Base-by-base conservation (phyloP, 2,797 vertebrate species). In the Alectoris magna region DNA sequence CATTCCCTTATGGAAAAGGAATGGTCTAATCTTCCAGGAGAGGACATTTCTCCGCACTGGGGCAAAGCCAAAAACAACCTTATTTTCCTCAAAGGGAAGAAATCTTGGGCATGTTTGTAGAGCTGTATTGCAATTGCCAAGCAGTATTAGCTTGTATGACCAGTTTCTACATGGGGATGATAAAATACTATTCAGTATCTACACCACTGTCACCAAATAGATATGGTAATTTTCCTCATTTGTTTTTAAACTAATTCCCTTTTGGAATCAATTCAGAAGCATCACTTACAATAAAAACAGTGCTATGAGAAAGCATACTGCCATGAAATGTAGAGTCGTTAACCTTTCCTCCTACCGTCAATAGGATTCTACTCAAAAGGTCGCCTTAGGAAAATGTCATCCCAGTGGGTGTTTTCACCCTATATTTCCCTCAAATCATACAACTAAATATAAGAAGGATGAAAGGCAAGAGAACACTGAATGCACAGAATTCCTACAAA, bases 231-330 rank as follows among this genome's bases (percentile, higher is more conserved):
- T 91, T 78, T 84, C 49, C 49, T 88, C 15, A 51, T 51, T 67
- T 81, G 51, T 59, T 86, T 94, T 94, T 78, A 84, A 88, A 75
- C 31, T 60, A 83, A 60, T 16, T 83, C 63, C 29, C 41, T 63
- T 78, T 75, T 72, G 17, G 60, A 55, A 84, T 73, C 39, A 66
- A 14, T 56, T 81, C 79, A 75, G 75, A 81, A 92, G 51, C 46
- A 68, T 3, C 72, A 5, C 21, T 80, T 69, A 55, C 51, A 27
- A 51, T 5, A 27, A 29, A 78, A 73, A 67, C 9, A 88, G 34
- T 60, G 70, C n/a, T 3, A 69, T 10, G 11, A 78, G 38, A 53
- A 88, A 78, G 31, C 53, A 43, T 21, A 58, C 14, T 38, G 62
- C 58, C 63, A 75, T 48, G 51, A 74, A 15, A 29, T 58, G 46